Evolutionary conservation across 2,113 vertebrate species (phyloP).

Genomic region (Pagrus major): DNA sequence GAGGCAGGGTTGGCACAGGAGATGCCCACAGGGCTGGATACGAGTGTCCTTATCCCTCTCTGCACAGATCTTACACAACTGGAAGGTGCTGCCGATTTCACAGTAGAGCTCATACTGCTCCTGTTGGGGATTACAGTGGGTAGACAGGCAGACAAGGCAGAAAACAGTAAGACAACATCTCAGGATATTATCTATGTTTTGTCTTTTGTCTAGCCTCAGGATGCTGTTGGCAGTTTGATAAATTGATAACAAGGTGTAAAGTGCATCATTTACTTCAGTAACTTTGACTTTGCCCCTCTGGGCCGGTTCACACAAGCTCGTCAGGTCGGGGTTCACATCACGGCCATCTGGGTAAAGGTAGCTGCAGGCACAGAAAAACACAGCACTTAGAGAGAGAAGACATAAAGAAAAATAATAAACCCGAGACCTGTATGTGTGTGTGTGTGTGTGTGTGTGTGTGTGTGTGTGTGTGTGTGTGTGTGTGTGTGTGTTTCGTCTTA

Average conservation of each 20-base stretch:
- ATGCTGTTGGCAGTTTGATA: constrained; percentile 13
- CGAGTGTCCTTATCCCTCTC: constrained; percentile 88
- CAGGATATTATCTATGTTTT: constrained; percentile 17
- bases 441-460: constrained; percentile 16
- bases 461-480: no score
- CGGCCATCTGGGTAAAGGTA: constrained; percentile 89
- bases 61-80: constrained; percentile 91
- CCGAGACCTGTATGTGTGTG: background rate
- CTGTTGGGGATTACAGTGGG: constrained; percentile 62
- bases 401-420: background rate
- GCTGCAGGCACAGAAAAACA: constrained; percentile 73
- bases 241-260: constrained; percentile 5
- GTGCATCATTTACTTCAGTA: constrained; percentile 80
- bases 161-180: background rate
- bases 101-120: constrained; percentile 91
- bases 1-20: constrained; percentile 89
- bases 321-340: constrained; percentile 86
- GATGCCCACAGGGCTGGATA: constrained; percentile 90
- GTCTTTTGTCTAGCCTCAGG: background rate
- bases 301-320: constrained; percentile 66
- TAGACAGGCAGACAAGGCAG: background rate
- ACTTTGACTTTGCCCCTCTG: constrained; percentile 80
- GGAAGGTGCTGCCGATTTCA: constrained; percentile 90
- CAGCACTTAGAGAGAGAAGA: constrained; percentile 8
- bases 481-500: constrained; percentile 72